Base-by-base conservation (phyloP, 1,140 invertebrate genomes). In the Schlechtendalia chinensis region DNA sequence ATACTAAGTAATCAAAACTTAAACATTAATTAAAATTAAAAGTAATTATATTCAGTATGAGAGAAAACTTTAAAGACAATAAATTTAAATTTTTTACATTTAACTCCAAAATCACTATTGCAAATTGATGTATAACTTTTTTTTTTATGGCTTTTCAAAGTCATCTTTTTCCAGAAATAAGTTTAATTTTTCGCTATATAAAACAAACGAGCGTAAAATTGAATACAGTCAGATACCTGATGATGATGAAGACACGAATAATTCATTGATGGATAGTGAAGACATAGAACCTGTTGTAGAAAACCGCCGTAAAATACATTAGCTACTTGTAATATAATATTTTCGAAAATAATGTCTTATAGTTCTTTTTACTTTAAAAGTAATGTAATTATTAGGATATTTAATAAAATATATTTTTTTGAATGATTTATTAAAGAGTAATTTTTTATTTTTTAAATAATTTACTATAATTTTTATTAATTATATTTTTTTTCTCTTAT, bases 101-200 rank as follows among this genome's bases (percentile, higher is more conserved):
- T 39, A 39, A 54, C 16, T 54, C 4, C 6, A 19, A 19, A 19
- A 19, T 54, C 4, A 19, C 16, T 58, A 58, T 58, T n/a, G n/a
- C 0, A 65, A 19, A 65, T n/a, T 39, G 5, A 65, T 22, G 54
- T 72, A 17, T 22, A 29, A 53, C 1, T 53, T 72, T 53, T 39
- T 22, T 61, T n/a, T 19, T 32, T 17, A 22, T 32, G 27, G 0
- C 19, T 47, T 32, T 61, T 19, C 59, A 59, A 29, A 79, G 75
- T 63, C 75, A 63, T 67, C 80, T 5, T 71, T 81, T 56, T 22
- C 65, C 29, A 67, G 24, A 67, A 63, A 63, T 45, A 53, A 71
- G 56, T 71, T 54, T 53, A 71, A 3, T 5, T 71, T 67, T 71
- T 32, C 56, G 14, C 63, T 71, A 0, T 71, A 71, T 19, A 27